Percentiles rank a stretch among this genome's conserved stretches.
These are phyloP conservation scores for Drosophila neotestacea DNA, from an alignment of 2,888 invertebrate genomes.

Conservation along the genomic window DNA sequence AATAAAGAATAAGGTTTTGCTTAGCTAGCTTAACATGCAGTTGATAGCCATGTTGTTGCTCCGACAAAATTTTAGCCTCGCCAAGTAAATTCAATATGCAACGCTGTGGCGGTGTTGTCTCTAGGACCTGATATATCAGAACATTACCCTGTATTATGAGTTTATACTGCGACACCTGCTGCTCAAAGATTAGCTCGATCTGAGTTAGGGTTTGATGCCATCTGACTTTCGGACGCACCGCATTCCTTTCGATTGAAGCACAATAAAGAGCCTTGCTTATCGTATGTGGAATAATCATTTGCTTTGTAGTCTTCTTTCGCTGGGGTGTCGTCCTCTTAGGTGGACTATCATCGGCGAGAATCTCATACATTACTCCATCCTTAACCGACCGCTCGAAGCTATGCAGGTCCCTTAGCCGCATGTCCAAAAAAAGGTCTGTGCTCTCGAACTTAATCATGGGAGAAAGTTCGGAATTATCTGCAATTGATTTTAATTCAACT, in stretches of 20 bases:
- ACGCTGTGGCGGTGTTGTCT: slow-evolving; percentile 48
- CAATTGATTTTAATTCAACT: neutral
- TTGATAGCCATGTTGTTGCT: slow-evolving; percentile 52
- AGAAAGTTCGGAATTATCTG: neutral
- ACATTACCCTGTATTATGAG: slow-evolving; percentile 26
- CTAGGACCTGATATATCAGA: slow-evolving; percentile 40
- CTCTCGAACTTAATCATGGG: neutral
- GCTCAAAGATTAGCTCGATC: slow-evolving; percentile 53
- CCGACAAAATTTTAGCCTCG: slow-evolving; percentile 45
- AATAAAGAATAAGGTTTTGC: slow-evolving; percentile 9
- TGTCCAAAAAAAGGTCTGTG: slow-evolving; percentile 5
- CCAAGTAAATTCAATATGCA: slow-evolving; percentile 54
- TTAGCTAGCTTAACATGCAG: slow-evolving; percentile 59
- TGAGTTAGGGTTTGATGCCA: slow-evolving; percentile 55
- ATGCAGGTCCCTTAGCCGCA: slow-evolving; percentile 19
- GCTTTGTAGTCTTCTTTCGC: neutral
- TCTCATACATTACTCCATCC: slow-evolving; percentile 6
- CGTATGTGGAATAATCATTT: neutral
- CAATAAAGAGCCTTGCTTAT: slow-evolving; percentile 16
- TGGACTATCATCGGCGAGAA: neutral
- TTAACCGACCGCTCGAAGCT: neutral
- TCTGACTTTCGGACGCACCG: slow-evolving; percentile 54
- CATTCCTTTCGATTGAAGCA: neutral
- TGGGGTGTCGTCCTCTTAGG: too few species aligned
- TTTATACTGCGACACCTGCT: slow-evolving; percentile 52